These are phyloP conservation scores for Epizoanthus stellaris DNA, from an alignment of 92 coral and sea anemone species.

Conservation along the genomic window DNA sequence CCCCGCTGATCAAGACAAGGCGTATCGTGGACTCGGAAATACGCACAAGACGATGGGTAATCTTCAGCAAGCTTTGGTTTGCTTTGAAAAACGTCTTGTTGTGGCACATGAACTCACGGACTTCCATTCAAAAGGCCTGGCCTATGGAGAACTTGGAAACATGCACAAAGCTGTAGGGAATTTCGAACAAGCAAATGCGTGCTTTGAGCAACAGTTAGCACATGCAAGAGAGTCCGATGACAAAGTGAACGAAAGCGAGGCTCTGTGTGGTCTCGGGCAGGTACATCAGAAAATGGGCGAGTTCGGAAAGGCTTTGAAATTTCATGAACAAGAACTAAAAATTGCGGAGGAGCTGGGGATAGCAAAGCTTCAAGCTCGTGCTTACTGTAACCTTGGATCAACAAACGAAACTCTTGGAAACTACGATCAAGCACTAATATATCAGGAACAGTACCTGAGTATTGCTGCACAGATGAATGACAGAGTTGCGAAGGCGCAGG, in stretches of 20 bases:
- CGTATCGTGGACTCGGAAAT: conserved; percentile 97
- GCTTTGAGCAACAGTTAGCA: conserved; percentile 84
- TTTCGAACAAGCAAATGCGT: conserved; percentile 91
- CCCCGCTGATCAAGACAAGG: conserved; percentile 96
- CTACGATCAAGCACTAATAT: conserved; percentile 84
- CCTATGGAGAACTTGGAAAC: conserved; percentile 95
- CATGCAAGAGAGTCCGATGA: conserved; percentile 81
- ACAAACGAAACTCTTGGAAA: conserved; percentile 85
- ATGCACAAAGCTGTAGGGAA: conserved; percentile 96
- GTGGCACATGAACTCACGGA: conserved; percentile 96
- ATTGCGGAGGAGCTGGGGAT: conserved; percentile 80
- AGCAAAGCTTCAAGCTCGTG: conserved; percentile 75
- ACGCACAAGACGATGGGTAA: conserved; percentile 90
- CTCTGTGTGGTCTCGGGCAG: conserved; percentile 91
- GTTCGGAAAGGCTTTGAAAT: conserved; percentile 80
- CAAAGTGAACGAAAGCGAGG: conserved; percentile 76
- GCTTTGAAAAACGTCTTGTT: conserved; percentile 94
- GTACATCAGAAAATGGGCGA: conserved; percentile 96
- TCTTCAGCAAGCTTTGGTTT: conserved; percentile 95
- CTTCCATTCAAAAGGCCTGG: conserved; percentile 82
- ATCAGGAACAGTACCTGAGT: conserved; percentile 90
- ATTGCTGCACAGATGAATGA: conserved; percentile 88
- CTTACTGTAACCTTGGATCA: conserved; percentile 87
- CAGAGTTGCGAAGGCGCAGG: conserved; percentile 83
- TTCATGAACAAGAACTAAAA: conserved; percentile 89